phyloP scores from a whole-genome alignment of 2,797 vertebrate species.

The Carcharodon carcharias region DNA sequence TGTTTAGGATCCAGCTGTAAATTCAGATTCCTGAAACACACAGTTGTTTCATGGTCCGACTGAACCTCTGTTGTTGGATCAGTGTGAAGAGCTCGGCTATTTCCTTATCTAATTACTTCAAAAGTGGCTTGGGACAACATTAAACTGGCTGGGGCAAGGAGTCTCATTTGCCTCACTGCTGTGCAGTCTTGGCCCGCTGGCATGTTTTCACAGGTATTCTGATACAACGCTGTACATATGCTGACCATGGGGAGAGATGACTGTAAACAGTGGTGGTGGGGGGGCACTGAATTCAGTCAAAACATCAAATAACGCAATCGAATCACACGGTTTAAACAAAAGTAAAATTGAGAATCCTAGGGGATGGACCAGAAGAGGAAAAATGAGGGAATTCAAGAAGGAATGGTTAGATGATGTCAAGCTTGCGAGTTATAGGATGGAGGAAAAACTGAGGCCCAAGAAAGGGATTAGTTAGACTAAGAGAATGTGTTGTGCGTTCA shows the following conservation, averaged over 20 bases:
- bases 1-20: conserved; percentile 2
- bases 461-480: background rate
- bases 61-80: background rate
- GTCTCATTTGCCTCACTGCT: background rate
- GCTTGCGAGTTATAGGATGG: background rate
- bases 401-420: background rate
- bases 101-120: background rate
- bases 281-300: background rate
- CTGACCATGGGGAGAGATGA: background rate
- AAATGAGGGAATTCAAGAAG: background rate
- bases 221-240: background rate
- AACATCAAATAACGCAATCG: background rate
- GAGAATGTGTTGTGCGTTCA: background rate
- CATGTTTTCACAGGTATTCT: background rate
- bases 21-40: background rate
- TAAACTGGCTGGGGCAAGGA: background rate
- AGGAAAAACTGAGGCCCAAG: background rate
- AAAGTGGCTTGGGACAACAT: background rate
- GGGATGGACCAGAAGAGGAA: background rate
- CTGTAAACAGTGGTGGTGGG: background rate
- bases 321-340: background rate
- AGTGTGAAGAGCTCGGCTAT: background rate
- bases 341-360: background rate
- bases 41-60: background rate
- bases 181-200: background rate